These are phyloP conservation scores for Aurelia sp. DNA, from an alignment of 30 jellyfish, hydroid and myxozoan genomes.

Conservation along the genomic window DNA sequence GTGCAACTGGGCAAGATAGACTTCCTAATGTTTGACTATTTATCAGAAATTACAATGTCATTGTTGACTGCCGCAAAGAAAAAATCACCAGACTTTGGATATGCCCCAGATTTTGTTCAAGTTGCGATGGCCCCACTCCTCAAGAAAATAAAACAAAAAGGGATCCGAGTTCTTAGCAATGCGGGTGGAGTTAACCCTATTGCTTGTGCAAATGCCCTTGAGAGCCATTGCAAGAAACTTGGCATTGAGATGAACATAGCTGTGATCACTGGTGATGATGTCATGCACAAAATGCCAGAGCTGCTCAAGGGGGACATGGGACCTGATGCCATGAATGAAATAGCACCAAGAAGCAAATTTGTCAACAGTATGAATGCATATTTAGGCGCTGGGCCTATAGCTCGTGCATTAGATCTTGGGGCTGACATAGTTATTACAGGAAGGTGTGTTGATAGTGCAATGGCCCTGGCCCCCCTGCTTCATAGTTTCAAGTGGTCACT, in stretches of 20 bases:
- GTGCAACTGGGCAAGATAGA: constrained; percentile 81
- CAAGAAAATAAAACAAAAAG: constrained; percentile 77
- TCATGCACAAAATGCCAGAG: constrained; percentile 62
- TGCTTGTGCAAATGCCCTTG: constrained; percentile 86
- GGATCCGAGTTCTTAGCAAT: constrained; percentile 83
- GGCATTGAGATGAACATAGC: constrained; percentile 86
- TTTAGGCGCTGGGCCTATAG: constrained; percentile 93
- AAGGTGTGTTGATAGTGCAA: constrained; percentile 92
- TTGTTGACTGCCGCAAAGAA: constrained; percentile 81
- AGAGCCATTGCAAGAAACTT: constrained; percentile 74
- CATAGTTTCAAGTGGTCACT: constrained; percentile 77
- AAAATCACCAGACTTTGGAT: constrained; percentile 78
- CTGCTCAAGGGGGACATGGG: constrained; percentile 44
- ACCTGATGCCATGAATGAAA: constrained; percentile 39
- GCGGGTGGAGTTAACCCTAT: constrained; percentile 94
- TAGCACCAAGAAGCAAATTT: constrained; percentile 41
- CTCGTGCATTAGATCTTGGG: constrained; percentile 87
- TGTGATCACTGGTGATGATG: constrained; percentile 92
- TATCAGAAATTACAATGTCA: constrained; percentile 94
- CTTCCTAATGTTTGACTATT: constrained; percentile 85
- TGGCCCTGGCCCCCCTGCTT: constrained; percentile 88
- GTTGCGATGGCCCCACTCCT: constrained; percentile 83
- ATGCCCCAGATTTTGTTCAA: constrained; percentile 88
- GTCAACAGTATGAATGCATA: constrained; percentile 93
- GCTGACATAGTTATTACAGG: constrained; percentile 96